Conservation (phyloP, 2,888 invertebrate species). For the Sussaba pulchella region DNA sequence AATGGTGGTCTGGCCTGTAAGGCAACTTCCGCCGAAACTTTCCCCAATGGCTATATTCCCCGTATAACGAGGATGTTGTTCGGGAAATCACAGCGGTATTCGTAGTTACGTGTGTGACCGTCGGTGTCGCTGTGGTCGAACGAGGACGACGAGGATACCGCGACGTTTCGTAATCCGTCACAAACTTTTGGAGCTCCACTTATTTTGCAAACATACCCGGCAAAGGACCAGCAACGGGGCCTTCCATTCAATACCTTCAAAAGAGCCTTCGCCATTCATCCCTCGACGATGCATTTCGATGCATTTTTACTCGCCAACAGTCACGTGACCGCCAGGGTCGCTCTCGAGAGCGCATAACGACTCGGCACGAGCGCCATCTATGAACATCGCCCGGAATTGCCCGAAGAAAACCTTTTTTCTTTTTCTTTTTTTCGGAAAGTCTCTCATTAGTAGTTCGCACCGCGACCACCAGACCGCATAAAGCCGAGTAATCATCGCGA, state of each 20-base stretch:
- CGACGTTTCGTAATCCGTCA: conserved; percentile 3
- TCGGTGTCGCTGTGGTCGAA: background rate
- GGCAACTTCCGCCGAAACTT: conserved; percentile 23
- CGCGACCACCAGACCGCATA: conserved; percentile 5
- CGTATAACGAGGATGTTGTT: conserved; percentile 45
- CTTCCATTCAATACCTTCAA: too few relatives aligned
- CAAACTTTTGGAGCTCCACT: conserved; percentile 16
- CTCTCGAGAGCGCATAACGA: too few relatives aligned
- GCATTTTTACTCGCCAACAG: too few relatives aligned
- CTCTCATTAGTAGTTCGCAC: background rate
- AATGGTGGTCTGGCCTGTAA: conserved; percentile 4
- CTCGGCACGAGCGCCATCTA: background rate
- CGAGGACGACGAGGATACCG: conserved; percentile 4
- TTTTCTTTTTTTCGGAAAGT: too few relatives aligned
- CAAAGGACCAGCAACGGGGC: too few relatives aligned
- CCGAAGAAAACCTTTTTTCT: too few relatives aligned
- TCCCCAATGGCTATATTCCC: conserved; percentile 18
- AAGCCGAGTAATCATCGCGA: background rate
- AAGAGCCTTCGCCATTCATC: too few relatives aligned
- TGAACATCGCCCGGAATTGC: background rate
- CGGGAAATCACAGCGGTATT: conserved; percentile 14
- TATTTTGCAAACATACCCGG: conserved; percentile 17
- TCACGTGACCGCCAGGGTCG: too few relatives aligned
- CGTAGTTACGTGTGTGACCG: conserved; percentile 19
- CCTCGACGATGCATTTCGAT: too few relatives aligned